Evolutionary conservation across 2,888 invertebrate species (phyloP), one percentile per base, ranked within the genome.

Genomic region (Lasioglossum marginatum): DNA sequence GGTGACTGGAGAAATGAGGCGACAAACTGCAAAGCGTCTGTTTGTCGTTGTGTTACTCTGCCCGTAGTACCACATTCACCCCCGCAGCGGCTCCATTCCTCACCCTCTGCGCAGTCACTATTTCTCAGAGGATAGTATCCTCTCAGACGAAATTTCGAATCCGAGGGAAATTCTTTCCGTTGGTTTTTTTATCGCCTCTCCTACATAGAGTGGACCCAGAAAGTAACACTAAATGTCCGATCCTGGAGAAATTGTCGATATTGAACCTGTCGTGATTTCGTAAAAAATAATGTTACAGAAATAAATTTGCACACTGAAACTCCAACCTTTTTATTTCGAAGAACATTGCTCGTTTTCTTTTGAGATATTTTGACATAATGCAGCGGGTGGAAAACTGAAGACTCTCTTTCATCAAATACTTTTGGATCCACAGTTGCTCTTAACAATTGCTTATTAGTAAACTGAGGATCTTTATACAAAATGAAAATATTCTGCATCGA

Each of bases 1-100:
- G 82, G 86, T 89, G 86, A 87, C 85, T 73, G 83, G 70, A 88
- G 86, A 89, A 91, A 90, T 86, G 89, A 89, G 89, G 89, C 91
- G 88, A 90, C 91, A 90, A 91, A 91, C 88, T 91, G 81, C 81
- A 81, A 82, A 85, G 79, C 87, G 60, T 70, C 85, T 85, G 85
- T 87, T 87, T 86, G 81, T 82, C 86, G 86, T 88, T 86, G 83
- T 87, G 81, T 89, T 85, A 85, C 66, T 79, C 74, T 73, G n/a
- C 19, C 12, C 48, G 34, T 34, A 14, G 45, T 63, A 31, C 45
- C 31, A 40, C 40, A 66, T 66, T 34, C 66, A 66, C 71, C 71
- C 57, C 71, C 37, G 40, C 52, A 73, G 68, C 48, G 86, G 74
- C 82, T 78, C 43, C 77, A 72, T 71, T 79, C 79, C 63, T 83